A percentile compares a stretch with the other conserved stretches of the same genome.
phyloP scores from a whole-genome alignment of 2,113 vertebrate genomes.

The Chinchilla lanigera region DNA sequence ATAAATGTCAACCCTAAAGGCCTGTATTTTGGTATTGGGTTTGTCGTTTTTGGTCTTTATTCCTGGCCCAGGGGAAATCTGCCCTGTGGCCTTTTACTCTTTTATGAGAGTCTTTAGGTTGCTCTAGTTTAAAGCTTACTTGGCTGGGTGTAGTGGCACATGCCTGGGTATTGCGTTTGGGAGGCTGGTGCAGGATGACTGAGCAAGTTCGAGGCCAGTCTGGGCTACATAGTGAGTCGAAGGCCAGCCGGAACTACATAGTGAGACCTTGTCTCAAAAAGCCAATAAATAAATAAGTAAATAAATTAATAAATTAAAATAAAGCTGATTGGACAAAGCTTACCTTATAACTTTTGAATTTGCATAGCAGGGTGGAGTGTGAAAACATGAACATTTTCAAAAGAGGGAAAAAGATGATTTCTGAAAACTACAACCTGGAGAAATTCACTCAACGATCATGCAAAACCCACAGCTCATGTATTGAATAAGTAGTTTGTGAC shows the following conservation, averaged over 20 bases:
- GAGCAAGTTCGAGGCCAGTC: background rate
- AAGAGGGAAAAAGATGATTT: background rate
- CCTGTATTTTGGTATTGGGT: background rate
- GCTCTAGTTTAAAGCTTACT: background rate
- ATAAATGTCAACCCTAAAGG: background rate
- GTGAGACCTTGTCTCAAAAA: background rate
- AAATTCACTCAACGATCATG: slow-evolving; percentile 9
- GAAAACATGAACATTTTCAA: slow-evolving; percentile 31
- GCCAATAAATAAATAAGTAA: background rate
- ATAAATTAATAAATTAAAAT: background rate
- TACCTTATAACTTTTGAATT: slow-evolving; percentile 12
- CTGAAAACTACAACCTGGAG: background rate
- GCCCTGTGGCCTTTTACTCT: too few relatives aligned
- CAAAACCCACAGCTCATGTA: background rate
- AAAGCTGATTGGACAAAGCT: slow-evolving; percentile 44
- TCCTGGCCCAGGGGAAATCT: background rate
- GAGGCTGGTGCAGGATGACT: background rate
- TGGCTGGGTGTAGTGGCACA: background rate
- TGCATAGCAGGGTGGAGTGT: background rate
- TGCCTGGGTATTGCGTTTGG: background rate
- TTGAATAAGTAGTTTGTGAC: background rate
- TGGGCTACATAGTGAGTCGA: background rate
- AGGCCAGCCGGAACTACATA: background rate
- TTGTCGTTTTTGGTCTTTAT: background rate
- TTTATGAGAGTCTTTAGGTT: background rate